Percentiles rank a stretch among this genome's conserved stretches.
Conservation (phyloP, 2,797 vertebrate genomes). For the Alfaro cultratus region DNA sequence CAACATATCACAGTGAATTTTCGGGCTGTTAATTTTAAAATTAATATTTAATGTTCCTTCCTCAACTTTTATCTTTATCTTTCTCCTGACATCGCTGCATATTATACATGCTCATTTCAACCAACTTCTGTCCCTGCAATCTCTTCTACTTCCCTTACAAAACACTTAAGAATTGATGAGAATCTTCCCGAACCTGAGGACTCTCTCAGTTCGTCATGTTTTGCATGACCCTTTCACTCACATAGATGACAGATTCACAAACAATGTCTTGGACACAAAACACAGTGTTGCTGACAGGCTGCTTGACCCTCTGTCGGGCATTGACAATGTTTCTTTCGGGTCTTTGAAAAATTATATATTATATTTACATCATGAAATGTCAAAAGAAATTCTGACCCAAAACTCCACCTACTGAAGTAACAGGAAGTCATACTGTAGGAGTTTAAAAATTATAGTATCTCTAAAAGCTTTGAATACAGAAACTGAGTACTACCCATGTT, state of each 20-base stretch:
- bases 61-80: neutral
- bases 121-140: conserved; percentile 9
- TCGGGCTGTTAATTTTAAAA: neutral
- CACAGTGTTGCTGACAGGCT: conserved; percentile 47
- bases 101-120: neutral
- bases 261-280: conserved; percentile 12
- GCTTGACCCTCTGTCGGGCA: conserved; percentile 57
- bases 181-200: conserved; percentile 34
- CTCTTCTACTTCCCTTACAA: conserved; percentile 23
- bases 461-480: neutral
- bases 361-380: conserved; percentile 1
- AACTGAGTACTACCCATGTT: neutral
- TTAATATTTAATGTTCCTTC: neutral
- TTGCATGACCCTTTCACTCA: conserved; percentile 36
- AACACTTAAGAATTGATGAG: conserved; percentile 32
- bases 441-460: neutral
- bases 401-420: neutral
- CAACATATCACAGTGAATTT: neutral
- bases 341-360: conserved; percentile 33
- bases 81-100: neutral
- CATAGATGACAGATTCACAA: conserved; percentile 57
- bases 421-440: neutral
- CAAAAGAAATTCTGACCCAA: neutral
- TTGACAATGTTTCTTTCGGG: conserved; percentile 41
- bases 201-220: conserved; percentile 37